phyloP scores from a whole-genome alignment of 2,797 vertebrate species.

The Girardinus metallicus region DNA sequence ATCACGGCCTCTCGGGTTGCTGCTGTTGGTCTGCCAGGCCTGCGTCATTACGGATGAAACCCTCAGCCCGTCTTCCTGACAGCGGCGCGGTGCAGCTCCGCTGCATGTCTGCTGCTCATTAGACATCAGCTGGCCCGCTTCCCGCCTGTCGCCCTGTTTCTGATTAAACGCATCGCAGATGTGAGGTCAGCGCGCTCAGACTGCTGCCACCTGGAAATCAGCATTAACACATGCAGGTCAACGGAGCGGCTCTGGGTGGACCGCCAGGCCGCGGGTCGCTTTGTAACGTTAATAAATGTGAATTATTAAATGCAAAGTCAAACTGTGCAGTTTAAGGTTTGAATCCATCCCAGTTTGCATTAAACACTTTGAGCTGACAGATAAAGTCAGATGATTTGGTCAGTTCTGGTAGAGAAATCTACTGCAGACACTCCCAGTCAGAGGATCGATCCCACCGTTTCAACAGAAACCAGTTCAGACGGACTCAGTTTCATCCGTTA shows the following conservation, averaged over 20 bases:
- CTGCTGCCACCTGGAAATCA: constrained; percentile 20
- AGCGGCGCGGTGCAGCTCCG: constrained; percentile 44
- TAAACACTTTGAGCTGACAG: neutral
- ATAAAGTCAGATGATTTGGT: no score
- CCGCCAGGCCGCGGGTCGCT: constrained; percentile 9
- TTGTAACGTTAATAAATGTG: constrained; percentile 13
- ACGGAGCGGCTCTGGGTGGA: neutral
- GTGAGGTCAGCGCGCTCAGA: constrained; percentile 18
- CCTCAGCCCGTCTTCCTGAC: constrained; percentile 25
- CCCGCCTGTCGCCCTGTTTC: constrained; percentile 55
- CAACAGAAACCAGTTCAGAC: no score
- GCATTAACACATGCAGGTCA: constrained; percentile 22
- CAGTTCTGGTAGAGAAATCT: no score
- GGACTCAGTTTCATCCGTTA: neutral
- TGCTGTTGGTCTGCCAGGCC: constrained; percentile 49
- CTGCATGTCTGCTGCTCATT: constrained; percentile 55
- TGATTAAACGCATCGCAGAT: constrained; percentile 52
- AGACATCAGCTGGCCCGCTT: constrained; percentile 53
- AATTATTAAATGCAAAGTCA: neutral
- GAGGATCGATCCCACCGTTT: no score
- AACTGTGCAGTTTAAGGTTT: neutral
- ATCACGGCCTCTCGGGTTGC: constrained; percentile 46
- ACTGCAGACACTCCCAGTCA: neutral
- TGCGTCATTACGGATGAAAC: constrained; percentile 58
- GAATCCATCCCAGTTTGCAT: accelerated